Evolutionary conservation across 2,888 invertebrate species (phyloP).

Genomic region (Ophion ellenae): DNA sequence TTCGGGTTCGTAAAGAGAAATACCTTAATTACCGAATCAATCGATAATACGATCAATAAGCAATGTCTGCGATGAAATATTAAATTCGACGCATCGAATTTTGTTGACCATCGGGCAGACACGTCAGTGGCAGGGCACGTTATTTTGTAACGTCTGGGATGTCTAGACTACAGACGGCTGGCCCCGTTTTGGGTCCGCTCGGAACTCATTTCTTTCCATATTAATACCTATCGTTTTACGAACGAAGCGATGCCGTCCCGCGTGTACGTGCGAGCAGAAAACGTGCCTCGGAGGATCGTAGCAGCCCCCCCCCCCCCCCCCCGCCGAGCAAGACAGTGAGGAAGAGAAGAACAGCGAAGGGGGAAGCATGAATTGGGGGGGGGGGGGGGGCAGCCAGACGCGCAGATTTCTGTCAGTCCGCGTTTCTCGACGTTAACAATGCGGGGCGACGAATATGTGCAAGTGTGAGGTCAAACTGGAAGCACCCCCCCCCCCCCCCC

Average conservation of each 20-base stretch:
- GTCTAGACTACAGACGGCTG: slow-evolving; percentile 56
- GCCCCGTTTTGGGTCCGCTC: slow-evolving; percentile 37
- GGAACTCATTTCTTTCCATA: slow-evolving; percentile 45
- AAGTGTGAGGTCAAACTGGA: slow-evolving; percentile 51
- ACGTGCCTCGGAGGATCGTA: slow-evolving; percentile 24
- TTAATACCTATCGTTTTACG: slow-evolving; percentile 49
- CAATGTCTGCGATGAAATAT: too few relatives aligned
- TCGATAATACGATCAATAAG: too few relatives aligned
- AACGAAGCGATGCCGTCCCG: slow-evolving; percentile 8
- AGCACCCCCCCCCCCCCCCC: background rate
- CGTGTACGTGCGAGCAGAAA: background rate
- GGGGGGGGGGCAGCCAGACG: slow-evolving; percentile 19
- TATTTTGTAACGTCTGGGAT: slow-evolving; percentile 37
- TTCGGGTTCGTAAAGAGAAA: too few relatives aligned
- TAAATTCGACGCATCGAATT: slow-evolving; percentile 7
- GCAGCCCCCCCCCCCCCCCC: too few relatives aligned
- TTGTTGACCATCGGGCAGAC: background rate
- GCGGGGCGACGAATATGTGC: slow-evolving; percentile 24
- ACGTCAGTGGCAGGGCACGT: slow-evolving; percentile 7
- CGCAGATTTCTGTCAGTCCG: slow-evolving; percentile 46
- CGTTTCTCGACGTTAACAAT: slow-evolving; percentile 53
- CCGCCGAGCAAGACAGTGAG: too few relatives aligned
- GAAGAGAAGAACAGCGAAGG: background rate
- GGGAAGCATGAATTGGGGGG: background rate
- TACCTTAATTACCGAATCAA: too few relatives aligned